A percentile compares a stretch with the other conserved stretches of the same genome.
Conservation (phyloP, 30 jellyfish, hydroid and myxozoan genomes). For the Cassiopea andromeda region DNA sequence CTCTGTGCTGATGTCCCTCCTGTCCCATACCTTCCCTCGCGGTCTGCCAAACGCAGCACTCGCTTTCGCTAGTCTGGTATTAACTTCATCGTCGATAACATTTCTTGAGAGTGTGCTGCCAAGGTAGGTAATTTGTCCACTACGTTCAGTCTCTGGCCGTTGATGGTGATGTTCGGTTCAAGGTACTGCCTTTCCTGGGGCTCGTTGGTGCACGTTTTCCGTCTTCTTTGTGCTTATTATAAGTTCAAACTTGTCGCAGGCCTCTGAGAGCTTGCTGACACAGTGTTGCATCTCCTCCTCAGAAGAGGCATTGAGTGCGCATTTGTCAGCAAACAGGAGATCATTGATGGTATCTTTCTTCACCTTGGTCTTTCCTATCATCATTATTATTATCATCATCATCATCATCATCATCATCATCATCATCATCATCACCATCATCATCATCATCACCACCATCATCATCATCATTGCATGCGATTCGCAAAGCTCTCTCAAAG, state of each 20-base stretch:
- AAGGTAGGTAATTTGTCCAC: constrained; percentile 28
- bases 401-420: not conserved
- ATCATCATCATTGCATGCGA: too few species aligned
- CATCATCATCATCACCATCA: too few species aligned
- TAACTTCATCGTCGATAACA: constrained; percentile 15
- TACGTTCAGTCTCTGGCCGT: not conserved
- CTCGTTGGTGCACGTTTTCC: constrained; percentile 1
- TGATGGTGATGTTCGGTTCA: not conserved
- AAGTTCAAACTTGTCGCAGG: constrained; percentile 10
- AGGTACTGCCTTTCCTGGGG: not conserved
- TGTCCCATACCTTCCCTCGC: too few species aligned
- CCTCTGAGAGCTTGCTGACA: not conserved
- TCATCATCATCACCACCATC: too few species aligned
- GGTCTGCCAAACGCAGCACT: not conserved
- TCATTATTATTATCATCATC: not conserved
- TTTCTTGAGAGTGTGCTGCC: constrained; percentile 16
- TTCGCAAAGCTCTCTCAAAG: too few species aligned
- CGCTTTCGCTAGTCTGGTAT: not conserved
- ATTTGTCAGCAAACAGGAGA: not conserved
- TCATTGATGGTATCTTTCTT: not conserved
- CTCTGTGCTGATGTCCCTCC: too few species aligned
- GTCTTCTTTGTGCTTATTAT: constrained; percentile 9
- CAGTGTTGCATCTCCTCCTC: not conserved
- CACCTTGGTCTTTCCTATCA: not conserved
- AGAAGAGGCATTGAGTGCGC: not conserved